These are phyloP conservation scores for Meghimatium bilineatum DNA, from an alignment of 2,888 invertebrate species.

Conservation along the genomic window DNA sequence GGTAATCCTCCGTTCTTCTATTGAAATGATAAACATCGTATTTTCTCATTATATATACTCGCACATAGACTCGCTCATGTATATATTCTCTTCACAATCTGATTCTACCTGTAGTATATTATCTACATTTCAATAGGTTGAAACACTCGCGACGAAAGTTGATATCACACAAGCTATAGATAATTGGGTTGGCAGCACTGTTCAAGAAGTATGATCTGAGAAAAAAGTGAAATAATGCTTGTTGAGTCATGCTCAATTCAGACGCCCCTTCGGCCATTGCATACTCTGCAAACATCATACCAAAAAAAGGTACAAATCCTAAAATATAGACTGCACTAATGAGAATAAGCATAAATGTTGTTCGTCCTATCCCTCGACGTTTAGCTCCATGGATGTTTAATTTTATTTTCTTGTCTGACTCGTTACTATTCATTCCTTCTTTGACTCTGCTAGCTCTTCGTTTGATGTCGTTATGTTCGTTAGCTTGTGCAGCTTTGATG, in stretches of 20 bases:
- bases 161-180: constrained; percentile 41
- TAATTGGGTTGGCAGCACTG: constrained; percentile 40
- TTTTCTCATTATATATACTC: too few species aligned
- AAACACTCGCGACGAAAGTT: constrained; percentile 36
- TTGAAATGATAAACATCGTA: too few species aligned
- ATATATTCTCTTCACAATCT: not conserved
- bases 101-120: not conserved
- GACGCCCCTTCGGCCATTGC: not conserved
- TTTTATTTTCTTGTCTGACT: not conserved
- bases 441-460: not conserved
- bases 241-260: not conserved
- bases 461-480: not conserved
- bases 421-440: not conserved
- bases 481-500: not conserved
- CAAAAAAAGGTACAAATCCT: constrained; percentile 27
- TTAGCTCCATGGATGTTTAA: not conserved
- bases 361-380: constrained; percentile 26
- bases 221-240: constrained; percentile 5
- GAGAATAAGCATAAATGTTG: constrained; percentile 42
- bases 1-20: too few species aligned
- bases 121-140: not conserved
- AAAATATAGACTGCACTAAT: constrained; percentile 44
- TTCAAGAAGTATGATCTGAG: constrained; percentile 39
- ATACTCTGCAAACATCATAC: not conserved
- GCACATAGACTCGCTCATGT: too few species aligned